Evolutionary conservation across 2,888 invertebrate species (phyloP).

Genomic region (Erannis defoliaria): DNA sequence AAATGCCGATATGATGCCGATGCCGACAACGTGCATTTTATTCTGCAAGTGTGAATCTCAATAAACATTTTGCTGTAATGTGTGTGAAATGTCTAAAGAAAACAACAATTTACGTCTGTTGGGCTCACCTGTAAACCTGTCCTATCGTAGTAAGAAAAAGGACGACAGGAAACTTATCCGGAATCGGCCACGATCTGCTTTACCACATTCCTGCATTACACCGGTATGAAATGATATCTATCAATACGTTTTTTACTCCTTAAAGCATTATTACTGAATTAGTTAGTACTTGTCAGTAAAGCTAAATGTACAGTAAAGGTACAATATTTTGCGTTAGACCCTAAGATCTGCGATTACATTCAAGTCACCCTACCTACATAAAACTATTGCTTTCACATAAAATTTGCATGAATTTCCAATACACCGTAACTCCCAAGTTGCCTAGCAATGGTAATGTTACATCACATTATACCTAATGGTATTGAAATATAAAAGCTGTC

Average conservation of each 20-base stretch:
- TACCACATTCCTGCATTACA: conserved; percentile 71
- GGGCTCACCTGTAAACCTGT: conserved; percentile 80
- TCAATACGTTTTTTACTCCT: too few relatives aligned
- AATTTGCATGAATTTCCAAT: conserved; percentile 9
- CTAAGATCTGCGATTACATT: too few relatives aligned
- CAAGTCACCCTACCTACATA: background rate
- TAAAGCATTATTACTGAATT: too few relatives aligned
- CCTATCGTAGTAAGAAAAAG: conserved; percentile 76
- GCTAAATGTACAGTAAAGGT: too few relatives aligned
- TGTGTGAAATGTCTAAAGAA: conserved; percentile 80
- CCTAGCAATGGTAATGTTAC: conserved; percentile 11
- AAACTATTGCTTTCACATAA: conserved; percentile 4
- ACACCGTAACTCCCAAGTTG: conserved; percentile 4
- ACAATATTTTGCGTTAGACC: too few relatives aligned
- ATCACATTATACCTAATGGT: background rate
- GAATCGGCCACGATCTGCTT: conserved; percentile 76
- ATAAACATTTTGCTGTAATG: conserved; percentile 52
- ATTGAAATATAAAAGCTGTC: too few relatives aligned
- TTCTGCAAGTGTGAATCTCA: conserved; percentile 5
- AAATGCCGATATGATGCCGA: too few relatives aligned
- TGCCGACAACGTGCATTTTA: too few relatives aligned
- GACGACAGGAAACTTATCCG: conserved; percentile 73
- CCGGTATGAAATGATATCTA: conserved; percentile 60
- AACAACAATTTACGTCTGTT: conserved; percentile 75
- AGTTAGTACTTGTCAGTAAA: too few relatives aligned